These are phyloP conservation scores for Bryconaethiops microstoma DNA, from an alignment of 2,797 vertebrate species.

Conservation along the genomic window DNA sequence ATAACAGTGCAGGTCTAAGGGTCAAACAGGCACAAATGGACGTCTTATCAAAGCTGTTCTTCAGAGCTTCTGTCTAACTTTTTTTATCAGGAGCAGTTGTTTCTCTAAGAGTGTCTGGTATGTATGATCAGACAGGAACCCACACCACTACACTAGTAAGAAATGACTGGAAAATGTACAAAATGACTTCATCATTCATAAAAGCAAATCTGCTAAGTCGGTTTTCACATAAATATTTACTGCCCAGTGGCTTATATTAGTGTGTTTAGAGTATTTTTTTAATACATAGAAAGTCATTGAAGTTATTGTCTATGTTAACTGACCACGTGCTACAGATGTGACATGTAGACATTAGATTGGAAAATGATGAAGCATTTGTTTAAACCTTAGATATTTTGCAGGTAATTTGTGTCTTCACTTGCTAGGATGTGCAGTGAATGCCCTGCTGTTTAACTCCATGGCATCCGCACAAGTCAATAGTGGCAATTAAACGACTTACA, in stretches of 20 bases:
- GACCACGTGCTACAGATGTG: background rate
- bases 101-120: too few relatives aligned
- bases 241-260: too few relatives aligned
- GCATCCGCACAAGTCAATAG: background rate
- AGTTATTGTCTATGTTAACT: background rate
- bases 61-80: background rate
- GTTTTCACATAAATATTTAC: too few relatives aligned
- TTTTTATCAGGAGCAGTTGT: too few relatives aligned
- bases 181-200: too few relatives aligned
- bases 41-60: background rate
- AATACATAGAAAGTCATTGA: background rate
- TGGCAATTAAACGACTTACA: background rate
- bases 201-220: too few relatives aligned
- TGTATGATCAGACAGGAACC: background rate
- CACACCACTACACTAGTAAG: background rate
- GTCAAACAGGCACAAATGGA: too few relatives aligned
- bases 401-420: background rate
- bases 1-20: too few relatives aligned
- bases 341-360: background rate
- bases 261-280: too few relatives aligned
- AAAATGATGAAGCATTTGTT: background rate
- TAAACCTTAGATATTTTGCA: background rate
- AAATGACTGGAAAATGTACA: background rate
- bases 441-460: too few relatives aligned
- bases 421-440: background rate